Percentiles rank a stretch among this genome's conserved stretches.
Conservation (phyloP, 2,113 vertebrate species). For the Cyphomyrus plagiostoma region DNA sequence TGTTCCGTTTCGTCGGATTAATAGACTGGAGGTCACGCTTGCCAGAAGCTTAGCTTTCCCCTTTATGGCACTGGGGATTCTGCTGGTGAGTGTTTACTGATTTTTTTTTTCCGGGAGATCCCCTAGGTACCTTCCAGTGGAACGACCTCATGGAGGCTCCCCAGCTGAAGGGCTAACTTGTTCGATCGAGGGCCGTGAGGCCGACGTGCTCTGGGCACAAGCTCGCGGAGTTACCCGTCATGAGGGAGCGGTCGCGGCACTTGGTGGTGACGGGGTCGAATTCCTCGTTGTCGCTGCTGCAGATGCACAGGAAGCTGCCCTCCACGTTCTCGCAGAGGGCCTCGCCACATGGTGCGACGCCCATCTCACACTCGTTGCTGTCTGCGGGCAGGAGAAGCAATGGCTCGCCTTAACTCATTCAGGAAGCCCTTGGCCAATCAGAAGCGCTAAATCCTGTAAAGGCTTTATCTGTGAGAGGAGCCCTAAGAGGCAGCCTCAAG, state of each 20-base stretch:
- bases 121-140: background rate
- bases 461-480: background rate
- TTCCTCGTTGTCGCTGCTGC: conserved; percentile 67
- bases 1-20: background rate
- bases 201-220: no score
- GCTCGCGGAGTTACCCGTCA: conserved; percentile 48
- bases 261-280: conserved; percentile 64
- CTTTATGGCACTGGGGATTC: conserved; percentile 44
- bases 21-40: conserved; percentile 25
- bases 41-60: conserved; percentile 36
- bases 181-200: background rate
- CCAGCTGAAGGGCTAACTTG: background rate
- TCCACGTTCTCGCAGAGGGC: conserved; percentile 68
- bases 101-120: background rate
- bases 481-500: background rate
- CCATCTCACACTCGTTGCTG: conserved; percentile 65
- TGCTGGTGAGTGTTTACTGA: background rate
- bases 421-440: background rate
- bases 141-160: background rate
- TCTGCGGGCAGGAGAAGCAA: conserved; percentile 44
- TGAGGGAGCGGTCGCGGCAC: conserved; percentile 39
- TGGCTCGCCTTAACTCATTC: background rate
- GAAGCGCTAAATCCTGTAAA: background rate
- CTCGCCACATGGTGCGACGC: conserved; percentile 58
- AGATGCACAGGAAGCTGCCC: conserved; percentile 73